phyloP scores from a whole-genome alignment of 2,797 vertebrate species.

The Phalanger gymnotis region DNA sequence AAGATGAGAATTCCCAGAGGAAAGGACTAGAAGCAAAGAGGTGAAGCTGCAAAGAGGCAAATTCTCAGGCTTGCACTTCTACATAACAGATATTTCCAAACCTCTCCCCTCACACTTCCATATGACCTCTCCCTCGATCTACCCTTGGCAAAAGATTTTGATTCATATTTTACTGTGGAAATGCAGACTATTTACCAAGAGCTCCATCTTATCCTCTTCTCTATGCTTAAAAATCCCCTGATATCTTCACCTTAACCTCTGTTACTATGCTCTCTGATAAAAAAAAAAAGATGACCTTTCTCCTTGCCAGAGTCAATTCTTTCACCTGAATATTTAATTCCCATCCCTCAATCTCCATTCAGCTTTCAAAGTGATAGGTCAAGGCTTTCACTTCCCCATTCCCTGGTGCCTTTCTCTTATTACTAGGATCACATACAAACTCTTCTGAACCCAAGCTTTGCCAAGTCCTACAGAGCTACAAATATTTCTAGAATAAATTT shows the following conservation, averaged over 20 bases:
- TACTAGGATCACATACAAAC: background rate
- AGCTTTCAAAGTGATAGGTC: background rate
- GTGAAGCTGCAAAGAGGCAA: background rate
- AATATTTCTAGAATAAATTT: background rate
- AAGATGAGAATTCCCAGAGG: background rate
- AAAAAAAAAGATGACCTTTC: background rate
- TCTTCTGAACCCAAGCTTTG: background rate
- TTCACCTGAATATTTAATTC: background rate
- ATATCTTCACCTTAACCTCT: background rate
- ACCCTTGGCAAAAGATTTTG: background rate
- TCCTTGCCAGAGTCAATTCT: background rate
- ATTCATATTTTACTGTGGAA: background rate
- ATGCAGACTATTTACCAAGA: background rate
- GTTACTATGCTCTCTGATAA: background rate
- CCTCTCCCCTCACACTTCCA: background rate
- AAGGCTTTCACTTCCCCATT: background rate
- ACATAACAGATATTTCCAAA: background rate
- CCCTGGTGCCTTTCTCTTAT: background rate
- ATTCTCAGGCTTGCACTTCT: background rate
- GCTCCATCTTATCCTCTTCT: background rate
- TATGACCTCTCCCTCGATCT: background rate
- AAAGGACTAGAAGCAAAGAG: background rate
- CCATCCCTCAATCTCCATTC: background rate
- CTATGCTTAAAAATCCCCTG: background rate
- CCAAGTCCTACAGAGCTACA: background rate